Conservation (phyloP, 30 jellyfish, hydroid and myxozoan genomes). For the Turritopsis dohrnii region DNA sequence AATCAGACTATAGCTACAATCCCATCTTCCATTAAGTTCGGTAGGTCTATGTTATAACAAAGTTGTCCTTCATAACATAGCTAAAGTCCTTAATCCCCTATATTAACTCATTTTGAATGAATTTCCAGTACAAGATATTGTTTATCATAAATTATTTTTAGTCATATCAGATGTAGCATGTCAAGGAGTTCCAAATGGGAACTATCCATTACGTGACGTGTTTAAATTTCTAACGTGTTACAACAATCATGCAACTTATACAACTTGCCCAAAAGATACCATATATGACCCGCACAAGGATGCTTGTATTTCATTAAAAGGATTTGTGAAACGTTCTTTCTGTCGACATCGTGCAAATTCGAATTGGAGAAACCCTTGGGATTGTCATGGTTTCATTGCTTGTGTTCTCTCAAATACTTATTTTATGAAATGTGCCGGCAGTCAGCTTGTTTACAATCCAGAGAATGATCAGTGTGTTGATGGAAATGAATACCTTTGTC, state of each 20-base stretch:
- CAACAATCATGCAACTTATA: conserved; percentile 6
- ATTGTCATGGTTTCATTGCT: conserved; percentile 20
- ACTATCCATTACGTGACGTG: conserved; percentile 16
- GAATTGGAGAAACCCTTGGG: conserved; percentile 27
- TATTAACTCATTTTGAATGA: too few species aligned
- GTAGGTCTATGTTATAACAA: too few species aligned
- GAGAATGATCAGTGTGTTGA: neutral
- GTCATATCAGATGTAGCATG: neutral
- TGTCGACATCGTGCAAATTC: conserved; percentile 10
- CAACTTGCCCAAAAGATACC: neutral
- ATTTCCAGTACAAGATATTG: too few species aligned
- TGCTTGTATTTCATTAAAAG: neutral
- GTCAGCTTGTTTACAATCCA: conserved; percentile 14
- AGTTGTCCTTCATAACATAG: too few species aligned
- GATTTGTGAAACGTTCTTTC: neutral
- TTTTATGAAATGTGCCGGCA: neutral
- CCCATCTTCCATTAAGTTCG: too few species aligned
- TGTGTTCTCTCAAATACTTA: neutral
- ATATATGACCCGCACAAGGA: conserved; percentile 14
- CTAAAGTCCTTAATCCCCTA: too few species aligned
- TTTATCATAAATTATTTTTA: too few species aligned
- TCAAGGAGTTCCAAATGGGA: conserved; percentile 2
- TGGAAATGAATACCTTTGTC: neutral
- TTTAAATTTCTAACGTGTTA: conserved; percentile 1
- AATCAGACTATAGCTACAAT: too few species aligned